A percentile compares a stretch with the other conserved stretches of the same genome.
These are phyloP conservation scores for Cephalophus harveyi DNA, from an alignment of 2,113 vertebrate species.

Conservation along the genomic window DNA sequence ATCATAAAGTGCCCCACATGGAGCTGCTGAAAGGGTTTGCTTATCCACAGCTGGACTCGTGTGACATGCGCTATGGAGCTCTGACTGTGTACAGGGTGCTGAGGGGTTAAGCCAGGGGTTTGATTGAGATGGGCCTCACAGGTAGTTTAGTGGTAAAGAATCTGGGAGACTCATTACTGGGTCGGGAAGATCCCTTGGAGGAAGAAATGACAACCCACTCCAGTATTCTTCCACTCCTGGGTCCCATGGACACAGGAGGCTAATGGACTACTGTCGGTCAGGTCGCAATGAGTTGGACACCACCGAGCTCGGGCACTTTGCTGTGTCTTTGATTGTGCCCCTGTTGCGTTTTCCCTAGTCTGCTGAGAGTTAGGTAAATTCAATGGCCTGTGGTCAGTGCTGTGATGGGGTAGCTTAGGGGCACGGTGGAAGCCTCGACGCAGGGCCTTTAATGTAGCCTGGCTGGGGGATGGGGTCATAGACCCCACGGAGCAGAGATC, in stretches of 20 bases:
- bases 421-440: fast-evolving
- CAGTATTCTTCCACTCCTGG: not conserved
- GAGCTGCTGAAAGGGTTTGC: not conserved
- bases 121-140: not conserved
- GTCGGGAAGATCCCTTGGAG: not conserved
- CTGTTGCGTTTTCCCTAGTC: fast-evolving
- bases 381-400: fast-evolving
- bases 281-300: not conserved
- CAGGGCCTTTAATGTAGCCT: no score
- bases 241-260: not conserved
- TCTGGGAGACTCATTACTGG: not conserved
- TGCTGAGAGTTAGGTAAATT: not conserved
- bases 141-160: not conserved
- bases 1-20: no score
- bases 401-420: not conserved
- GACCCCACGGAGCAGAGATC: not conserved
- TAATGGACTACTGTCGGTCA: not conserved
- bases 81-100: not conserved
- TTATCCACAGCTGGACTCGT: fast-evolving
- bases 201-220: not conserved
- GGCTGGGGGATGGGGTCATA: no score
- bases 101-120: not conserved
- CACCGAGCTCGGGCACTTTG: not conserved
- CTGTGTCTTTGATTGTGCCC: not conserved
- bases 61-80: fast-evolving